These are phyloP conservation scores for Vollenhovia emeryi DNA, from an alignment of 1,140 invertebrate species.

Conservation along the genomic window DNA sequence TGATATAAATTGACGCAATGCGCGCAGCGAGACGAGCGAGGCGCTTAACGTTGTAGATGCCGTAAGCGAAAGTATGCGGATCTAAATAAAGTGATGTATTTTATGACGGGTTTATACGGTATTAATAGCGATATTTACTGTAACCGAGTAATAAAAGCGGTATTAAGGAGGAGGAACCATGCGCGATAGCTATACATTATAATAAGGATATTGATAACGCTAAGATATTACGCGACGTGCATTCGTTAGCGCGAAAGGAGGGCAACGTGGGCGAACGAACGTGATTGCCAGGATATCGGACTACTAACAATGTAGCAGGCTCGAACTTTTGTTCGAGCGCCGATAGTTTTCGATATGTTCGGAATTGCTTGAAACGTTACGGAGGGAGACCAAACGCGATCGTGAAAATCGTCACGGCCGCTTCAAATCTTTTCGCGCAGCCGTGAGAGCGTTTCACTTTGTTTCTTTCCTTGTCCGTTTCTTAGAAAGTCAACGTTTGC, in stretches of 20 bases:
- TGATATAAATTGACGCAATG: conserved; percentile 31
- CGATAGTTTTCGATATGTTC: not conserved
- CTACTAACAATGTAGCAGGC: not conserved
- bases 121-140: conserved; percentile 83
- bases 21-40: conserved; percentile 33
- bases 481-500: not conserved
- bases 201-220: conserved; percentile 60
- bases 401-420: not conserved
- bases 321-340: not conserved
- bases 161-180: conserved; percentile 61
- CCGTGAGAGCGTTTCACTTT: not conserved
- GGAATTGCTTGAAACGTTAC: not conserved
- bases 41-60: conserved; percentile 65
- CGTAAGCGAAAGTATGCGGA: conserved; percentile 69
- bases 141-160: conserved; percentile 76
- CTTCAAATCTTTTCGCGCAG: not conserved
- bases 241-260: conserved; percentile 32
- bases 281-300: not conserved
- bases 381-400: not conserved
- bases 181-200: conserved; percentile 52
- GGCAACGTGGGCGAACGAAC: conserved; percentile 26
- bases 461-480: not conserved
- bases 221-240: conserved; percentile 44
- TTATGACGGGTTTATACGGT: conserved; percentile 84
- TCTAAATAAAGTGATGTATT: conserved; percentile 83